Conservation (phyloP, 2,113 vertebrate species). For the Herpailurus yagouaroundi region DNA sequence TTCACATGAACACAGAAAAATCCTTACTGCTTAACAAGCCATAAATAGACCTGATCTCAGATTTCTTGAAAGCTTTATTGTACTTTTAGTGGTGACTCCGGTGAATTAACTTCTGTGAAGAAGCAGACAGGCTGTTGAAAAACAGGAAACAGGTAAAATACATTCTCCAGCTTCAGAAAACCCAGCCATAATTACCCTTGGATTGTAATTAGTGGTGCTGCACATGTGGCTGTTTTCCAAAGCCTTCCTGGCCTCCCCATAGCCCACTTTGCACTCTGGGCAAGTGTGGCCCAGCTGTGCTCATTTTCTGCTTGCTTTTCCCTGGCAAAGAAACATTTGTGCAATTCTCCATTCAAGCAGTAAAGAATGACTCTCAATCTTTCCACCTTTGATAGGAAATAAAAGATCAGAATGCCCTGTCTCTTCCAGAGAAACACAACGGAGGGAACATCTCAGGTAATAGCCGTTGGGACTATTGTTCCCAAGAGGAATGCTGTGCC, state of each 20-base stretch:
- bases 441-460: conserved; percentile 72
- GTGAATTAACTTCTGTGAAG: not conserved
- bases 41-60: not conserved
- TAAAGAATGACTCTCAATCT: conserved; percentile 70
- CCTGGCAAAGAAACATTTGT: not conserved
- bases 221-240: not conserved
- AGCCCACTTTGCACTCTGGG: not conserved
- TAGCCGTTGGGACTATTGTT: conserved; percentile 52
- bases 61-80: conserved; percentile 26
- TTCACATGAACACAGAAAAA: not conserved
- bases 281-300: not conserved
- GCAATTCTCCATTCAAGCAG: conserved; percentile 10
- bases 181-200: not conserved
- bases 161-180: not conserved
- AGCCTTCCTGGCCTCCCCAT: not conserved
- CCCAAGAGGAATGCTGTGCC: conserved; percentile 8
- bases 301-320: not conserved
- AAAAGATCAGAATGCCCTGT: conserved; percentile 73
- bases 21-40: not conserved
- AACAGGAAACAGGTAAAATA: not conserved
- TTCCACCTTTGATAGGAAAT: conserved; percentile 73
- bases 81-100: not conserved
- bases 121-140: not conserved
- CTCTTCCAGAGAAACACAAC: conserved; percentile 54
- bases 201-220: not conserved